phyloP scores from a whole-genome alignment of 2,888 invertebrate genomes.

The Ormyrus pomaceus region DNA sequence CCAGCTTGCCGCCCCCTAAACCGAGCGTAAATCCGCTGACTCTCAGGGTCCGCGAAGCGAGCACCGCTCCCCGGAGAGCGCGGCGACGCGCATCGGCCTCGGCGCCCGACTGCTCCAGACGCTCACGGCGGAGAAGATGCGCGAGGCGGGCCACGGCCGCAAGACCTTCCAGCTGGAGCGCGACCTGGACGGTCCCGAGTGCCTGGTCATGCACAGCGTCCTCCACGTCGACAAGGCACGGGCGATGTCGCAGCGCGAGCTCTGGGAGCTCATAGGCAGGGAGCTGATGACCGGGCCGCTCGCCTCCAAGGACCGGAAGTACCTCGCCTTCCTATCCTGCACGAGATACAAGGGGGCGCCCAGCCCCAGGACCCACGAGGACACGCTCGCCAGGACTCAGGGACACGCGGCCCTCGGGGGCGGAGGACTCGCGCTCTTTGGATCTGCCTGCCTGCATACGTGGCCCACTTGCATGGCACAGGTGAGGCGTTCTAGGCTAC shows the following conservation, averaged over 20 bases:
- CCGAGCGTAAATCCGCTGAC: too few relatives aligned
- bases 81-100: constrained; percentile 85
- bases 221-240: constrained; percentile 84
- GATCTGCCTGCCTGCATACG: constrained; percentile 92
- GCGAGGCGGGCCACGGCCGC: constrained; percentile 85
- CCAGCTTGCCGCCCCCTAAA: background rate
- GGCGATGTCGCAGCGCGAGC: constrained; percentile 84
- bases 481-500: constrained; percentile 41
- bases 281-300: constrained; percentile 84
- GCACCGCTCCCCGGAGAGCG: constrained; percentile 83
- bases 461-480: constrained; percentile 88
- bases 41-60: constrained; percentile 80
- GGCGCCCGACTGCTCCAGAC: constrained; percentile 90
- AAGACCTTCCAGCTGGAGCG: constrained; percentile 90
- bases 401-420: constrained; percentile 94
- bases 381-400: constrained; percentile 82
- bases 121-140: constrained; percentile 90
- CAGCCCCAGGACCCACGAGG: constrained; percentile 82
- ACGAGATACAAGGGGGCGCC: constrained; percentile 85
- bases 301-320: constrained; percentile 82
- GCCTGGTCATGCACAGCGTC: constrained; percentile 85
- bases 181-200: constrained; percentile 80
- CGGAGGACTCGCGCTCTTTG: constrained; percentile 93
- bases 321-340: constrained; percentile 92
- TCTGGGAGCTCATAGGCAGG: constrained; percentile 91